A percentile compares a stretch with the other conserved stretches of the same genome.
These are phyloP conservation scores for Oreortyx pictus DNA, from an alignment of 2,797 vertebrate genomes.

Conservation along the genomic window DNA sequence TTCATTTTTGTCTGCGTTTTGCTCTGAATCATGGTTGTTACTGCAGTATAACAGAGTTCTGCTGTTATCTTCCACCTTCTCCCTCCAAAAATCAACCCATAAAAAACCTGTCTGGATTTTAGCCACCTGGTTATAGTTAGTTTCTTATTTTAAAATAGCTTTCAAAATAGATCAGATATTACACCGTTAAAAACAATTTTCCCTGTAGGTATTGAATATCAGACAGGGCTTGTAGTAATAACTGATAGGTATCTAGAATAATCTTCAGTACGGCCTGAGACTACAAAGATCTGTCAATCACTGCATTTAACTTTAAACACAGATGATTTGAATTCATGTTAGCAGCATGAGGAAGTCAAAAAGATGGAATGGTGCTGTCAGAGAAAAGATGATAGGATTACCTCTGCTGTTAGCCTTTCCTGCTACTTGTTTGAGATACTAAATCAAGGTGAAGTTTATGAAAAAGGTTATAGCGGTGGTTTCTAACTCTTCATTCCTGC, in stretches of 20 bases:
- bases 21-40: conserved; percentile 11
- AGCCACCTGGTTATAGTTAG: conserved; percentile 83
- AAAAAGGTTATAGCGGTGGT: conserved; percentile 80
- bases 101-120: conserved; percentile 74
- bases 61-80: conserved; percentile 38
- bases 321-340: conserved; percentile 85
- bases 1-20: neutral
- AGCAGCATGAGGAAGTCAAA: conserved; percentile 82
- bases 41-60: conserved; percentile 24
- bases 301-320: conserved; percentile 80
- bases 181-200: conserved; percentile 84
- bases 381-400: conserved; percentile 84
- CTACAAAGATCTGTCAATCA: conserved; percentile 85
- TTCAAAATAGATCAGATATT: conserved; percentile 83
- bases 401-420: conserved; percentile 79
- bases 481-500: conserved; percentile 87
- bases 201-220: conserved; percentile 83
- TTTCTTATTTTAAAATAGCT: conserved; percentile 82
- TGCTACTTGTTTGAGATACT: conserved; percentile 78
- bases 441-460: conserved; percentile 90
- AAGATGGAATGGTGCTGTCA: conserved; percentile 78
- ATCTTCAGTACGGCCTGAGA: conserved; percentile 78
- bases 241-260: conserved; percentile 85
- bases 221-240: conserved; percentile 83
- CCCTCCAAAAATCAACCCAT: neutral